phyloP scores from a whole-genome alignment of 2,888 invertebrate species.

The Oasisia sp. region DNA sequence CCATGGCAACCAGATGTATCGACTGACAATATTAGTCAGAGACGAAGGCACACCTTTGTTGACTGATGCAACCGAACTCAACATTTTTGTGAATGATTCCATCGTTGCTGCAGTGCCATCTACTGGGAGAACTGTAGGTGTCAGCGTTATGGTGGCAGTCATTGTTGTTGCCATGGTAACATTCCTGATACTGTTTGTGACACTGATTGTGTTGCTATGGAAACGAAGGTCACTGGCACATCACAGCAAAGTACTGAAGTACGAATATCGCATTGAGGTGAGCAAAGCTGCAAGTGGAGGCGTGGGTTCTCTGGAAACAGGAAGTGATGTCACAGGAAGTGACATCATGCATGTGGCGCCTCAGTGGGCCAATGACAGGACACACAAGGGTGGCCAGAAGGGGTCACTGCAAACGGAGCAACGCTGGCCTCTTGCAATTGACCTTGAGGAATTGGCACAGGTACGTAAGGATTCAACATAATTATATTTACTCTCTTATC shows the following conservation, averaged over 20 bases:
- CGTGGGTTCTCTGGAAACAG: neutral
- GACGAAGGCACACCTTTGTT: neutral
- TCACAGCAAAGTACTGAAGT: neutral
- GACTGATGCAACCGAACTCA: neutral
- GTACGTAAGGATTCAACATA: neutral
- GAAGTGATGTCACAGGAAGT: neutral
- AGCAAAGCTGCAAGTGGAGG: neutral
- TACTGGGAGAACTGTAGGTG: neutral
- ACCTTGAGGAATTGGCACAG: neutral
- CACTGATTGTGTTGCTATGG: neutral
- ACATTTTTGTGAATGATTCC: neutral
- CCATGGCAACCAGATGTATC: neutral
- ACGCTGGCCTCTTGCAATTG: neutral
- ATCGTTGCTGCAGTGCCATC: neutral
- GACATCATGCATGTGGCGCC: neutral
- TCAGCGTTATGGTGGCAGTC: neutral
- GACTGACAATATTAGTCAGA: neutral
- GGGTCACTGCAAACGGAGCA: neutral
- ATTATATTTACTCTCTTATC: neutral
- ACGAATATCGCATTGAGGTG: neutral
- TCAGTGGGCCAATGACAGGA: neutral
- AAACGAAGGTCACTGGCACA: neutral
- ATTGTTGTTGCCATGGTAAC: neutral
- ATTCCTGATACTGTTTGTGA: neutral
- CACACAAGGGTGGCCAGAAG: neutral